phyloP scores from a whole-genome alignment of 2,113 vertebrate species.

The Datnioides undecimradiatus region DNA sequence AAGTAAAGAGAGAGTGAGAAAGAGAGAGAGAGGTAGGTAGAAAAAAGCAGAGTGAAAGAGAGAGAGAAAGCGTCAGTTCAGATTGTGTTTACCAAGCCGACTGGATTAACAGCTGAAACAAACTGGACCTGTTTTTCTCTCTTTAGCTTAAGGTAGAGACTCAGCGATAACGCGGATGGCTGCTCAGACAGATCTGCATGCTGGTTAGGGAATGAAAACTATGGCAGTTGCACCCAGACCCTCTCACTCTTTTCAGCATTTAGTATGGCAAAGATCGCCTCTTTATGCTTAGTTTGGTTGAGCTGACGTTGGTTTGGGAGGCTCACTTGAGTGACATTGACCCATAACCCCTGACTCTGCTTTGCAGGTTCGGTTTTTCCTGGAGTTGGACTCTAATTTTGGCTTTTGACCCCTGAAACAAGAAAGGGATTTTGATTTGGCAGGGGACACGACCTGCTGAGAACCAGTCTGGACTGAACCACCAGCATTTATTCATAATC shows the following conservation, averaged over 20 bases:
- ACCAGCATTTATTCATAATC: slow-evolving; percentile 55
- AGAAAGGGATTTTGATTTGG: slow-evolving; percentile 75
- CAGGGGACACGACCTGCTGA: slow-evolving; percentile 76
- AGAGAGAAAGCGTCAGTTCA: slow-evolving; percentile 27
- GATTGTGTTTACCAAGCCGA: slow-evolving; percentile 59
- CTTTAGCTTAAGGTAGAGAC: slow-evolving; percentile 52
- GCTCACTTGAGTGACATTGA: slow-evolving; percentile 82
- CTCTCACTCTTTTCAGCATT: slow-evolving; percentile 13
- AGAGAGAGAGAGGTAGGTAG: slow-evolving; percentile 27
- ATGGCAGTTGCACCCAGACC: slow-evolving; percentile 35
- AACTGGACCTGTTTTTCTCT: slow-evolving; percentile 71
- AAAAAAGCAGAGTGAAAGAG: slow-evolving; percentile 9
- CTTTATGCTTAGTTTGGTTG: slow-evolving; percentile 33
- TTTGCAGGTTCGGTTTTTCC: slow-evolving; percentile 78
- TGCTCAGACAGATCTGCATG: slow-evolving; percentile 36
- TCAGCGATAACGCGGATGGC: slow-evolving; percentile 43
- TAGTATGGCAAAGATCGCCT: slow-evolving; percentile 19
- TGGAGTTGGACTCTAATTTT: slow-evolving; percentile 71
- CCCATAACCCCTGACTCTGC: slow-evolving; percentile 84
- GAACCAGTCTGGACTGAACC: slow-evolving; percentile 70
- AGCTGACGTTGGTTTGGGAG: slow-evolving; percentile 37
- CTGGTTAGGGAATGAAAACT: slow-evolving; percentile 45
- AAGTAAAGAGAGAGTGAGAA: slow-evolving; percentile 49
- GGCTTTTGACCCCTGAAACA: slow-evolving; percentile 67
- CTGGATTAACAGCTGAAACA: slow-evolving; percentile 73